Conservation (phyloP, 2,797 vertebrate species). For the Molossus molossus region DNA sequence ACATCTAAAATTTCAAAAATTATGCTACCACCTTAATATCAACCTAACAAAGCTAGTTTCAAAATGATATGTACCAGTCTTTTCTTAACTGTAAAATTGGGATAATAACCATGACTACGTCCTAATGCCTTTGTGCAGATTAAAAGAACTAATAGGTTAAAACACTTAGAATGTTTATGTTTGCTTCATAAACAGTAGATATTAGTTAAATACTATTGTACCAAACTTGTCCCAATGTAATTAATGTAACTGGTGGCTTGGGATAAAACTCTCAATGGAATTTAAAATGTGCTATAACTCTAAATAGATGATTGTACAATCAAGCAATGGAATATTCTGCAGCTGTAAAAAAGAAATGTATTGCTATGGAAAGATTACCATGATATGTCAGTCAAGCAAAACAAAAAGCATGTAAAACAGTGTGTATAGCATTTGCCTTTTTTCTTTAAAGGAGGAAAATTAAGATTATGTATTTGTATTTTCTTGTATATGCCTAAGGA, state of each 20-base stretch:
- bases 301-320: constrained; percentile 15
- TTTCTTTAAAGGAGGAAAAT: background rate
- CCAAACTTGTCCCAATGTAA: background rate
- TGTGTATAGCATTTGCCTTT: background rate
- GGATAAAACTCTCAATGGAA: background rate
- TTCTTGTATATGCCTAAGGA: background rate
- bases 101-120: background rate
- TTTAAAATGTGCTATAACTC: constrained; percentile 43
- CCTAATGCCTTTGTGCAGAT: background rate
- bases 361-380: background rate
- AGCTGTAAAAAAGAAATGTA: constrained; percentile 17
- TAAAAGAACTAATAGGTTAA: background rate
- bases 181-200: background rate
- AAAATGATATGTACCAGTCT: constrained; percentile 30
- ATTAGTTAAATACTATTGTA: background rate
- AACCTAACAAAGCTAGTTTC: constrained; percentile 60
- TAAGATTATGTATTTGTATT: background rate
- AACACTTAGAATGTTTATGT: background rate
- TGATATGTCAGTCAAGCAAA: background rate
- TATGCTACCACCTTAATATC: constrained; percentile 6
- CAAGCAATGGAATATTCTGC: background rate
- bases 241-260: background rate
- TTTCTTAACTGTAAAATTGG: constrained; percentile 30
- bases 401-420: background rate
- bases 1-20: background rate